Evolutionary conservation across 2,113 vertebrate genomes (phyloP), one percentile per base, ranked within the genome.

Genomic region (Glaucomys volans): DNA sequence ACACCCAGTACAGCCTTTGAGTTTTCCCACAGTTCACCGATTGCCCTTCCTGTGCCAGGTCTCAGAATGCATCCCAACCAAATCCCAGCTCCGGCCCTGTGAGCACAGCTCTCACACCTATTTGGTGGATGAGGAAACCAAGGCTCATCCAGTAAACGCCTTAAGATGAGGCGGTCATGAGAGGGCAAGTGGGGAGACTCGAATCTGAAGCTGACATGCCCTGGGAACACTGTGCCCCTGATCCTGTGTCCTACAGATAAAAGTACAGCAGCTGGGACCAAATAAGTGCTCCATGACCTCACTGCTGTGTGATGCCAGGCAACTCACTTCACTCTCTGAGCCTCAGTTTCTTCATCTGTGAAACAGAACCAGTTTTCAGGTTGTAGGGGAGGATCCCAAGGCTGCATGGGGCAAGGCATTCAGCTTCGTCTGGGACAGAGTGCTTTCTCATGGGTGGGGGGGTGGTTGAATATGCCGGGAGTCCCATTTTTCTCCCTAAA

Each of bases 321-420:
- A 35, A 74, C 54, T 42, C 59, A 16, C 80, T 54, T 35, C 24
- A 69, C 77, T 96, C 82, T 94, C 86, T 83, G 89, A 47, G 47
- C 93, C 47, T 88, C 40, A 7, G 64, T 90, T 62, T 95, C 87
- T 50, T 86, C 69, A 17, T 66, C 85, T 72, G 75, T 14, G 37
- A 30, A 79, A 66, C 71, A 50, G 67, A 79, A 62, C 57, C 35
- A 22, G 4, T 28, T 6, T 0, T 1, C 26, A 30, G 86, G 44
- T 26, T 54, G 12, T 1, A 18, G 37, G 12, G 47, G 71, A 42
- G 35, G 22, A 37, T 18, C 30, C 17, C 24, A 82, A 4, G 13
- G 24, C 10, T 64, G 28, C 4, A 0, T 37, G 59, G 0, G 28
- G 20, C 26, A n/a, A 50, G 44, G 50, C 7, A 0, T 40, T 40